Evolutionary conservation across 2,888 invertebrate species (phyloP).

Genomic region (Germaria angustata): DNA sequence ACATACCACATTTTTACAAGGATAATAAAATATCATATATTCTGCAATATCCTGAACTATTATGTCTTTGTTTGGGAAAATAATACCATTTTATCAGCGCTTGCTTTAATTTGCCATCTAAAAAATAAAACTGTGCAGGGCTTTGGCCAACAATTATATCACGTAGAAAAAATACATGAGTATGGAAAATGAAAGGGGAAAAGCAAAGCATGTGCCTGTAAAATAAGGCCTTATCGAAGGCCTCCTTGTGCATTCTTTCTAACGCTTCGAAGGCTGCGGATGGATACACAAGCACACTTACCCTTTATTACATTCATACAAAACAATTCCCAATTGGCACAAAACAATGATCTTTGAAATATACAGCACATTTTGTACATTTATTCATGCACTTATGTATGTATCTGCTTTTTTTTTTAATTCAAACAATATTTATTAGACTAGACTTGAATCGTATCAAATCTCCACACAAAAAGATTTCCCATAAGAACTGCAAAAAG

Average conservation of each 20-base stretch:
- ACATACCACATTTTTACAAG: no score
- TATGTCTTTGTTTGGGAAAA: no score
- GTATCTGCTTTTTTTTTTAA: slow-evolving; percentile 15
- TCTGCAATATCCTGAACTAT: no score
- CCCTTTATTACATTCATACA: not conserved
- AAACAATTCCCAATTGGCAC: slow-evolving; percentile 65
- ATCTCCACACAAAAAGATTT: slow-evolving; percentile 47
- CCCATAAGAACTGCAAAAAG: slow-evolving; percentile 45
- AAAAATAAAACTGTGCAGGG: no score
- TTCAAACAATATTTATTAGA: slow-evolving; percentile 55
- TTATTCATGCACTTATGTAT: not conserved
- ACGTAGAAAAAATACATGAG: no score
- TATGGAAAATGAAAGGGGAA: no score
- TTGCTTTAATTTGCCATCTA: no score
- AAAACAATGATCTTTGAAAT: slow-evolving; percentile 41
- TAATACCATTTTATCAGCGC: no score
- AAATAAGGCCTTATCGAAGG: not conserved
- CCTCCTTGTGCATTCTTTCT: not conserved
- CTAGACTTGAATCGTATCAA: slow-evolving; percentile 56
- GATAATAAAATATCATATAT: no score
- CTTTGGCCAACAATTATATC: no score
- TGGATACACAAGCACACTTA: not conserved
- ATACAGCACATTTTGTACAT: slow-evolving; percentile 27
- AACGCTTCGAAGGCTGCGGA: not conserved
- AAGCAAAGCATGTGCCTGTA: no score